phyloP scores from a whole-genome alignment of 2,113 vertebrate genomes.

The Halcyon malimbica region DNA sequence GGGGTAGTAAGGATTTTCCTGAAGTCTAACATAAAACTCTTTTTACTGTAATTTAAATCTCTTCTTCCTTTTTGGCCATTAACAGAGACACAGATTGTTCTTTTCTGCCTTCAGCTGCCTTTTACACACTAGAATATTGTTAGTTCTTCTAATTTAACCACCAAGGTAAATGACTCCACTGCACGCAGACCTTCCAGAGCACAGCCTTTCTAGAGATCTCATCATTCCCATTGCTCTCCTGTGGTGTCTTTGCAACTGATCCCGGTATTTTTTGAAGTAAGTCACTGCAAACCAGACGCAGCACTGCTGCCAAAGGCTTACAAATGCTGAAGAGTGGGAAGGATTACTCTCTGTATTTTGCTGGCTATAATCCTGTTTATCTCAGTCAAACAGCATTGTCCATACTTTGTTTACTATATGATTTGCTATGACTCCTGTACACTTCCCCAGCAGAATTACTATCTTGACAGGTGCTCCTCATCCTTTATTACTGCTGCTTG shows the following conservation, averaged over 20 bases:
- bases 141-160: background rate
- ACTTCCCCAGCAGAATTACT: background rate
- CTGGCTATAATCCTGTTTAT: slow-evolving; percentile 20
- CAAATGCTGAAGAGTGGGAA: background rate
- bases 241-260: background rate
- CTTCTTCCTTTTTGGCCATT: background rate
- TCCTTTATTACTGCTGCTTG: background rate
- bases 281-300: background rate
- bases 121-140: background rate
- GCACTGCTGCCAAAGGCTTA: background rate
- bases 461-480: background rate
- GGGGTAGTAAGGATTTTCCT: background rate
- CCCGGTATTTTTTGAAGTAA: background rate
- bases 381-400: background rate
- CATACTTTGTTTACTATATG: background rate
- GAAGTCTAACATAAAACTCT: background rate
- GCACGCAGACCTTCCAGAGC: background rate
- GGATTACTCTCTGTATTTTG: background rate
- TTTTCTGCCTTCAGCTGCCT: background rate
- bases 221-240: rapidly evolving
- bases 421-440: background rate
- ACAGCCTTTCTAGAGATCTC: background rate
- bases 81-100: background rate
- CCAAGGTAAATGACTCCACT: background rate
- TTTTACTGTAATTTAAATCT: background rate